Evolutionary conservation across 2,888 invertebrate species (phyloP), one percentile per base, ranked within the genome.

Genomic region (Cancer borealis): DNA sequence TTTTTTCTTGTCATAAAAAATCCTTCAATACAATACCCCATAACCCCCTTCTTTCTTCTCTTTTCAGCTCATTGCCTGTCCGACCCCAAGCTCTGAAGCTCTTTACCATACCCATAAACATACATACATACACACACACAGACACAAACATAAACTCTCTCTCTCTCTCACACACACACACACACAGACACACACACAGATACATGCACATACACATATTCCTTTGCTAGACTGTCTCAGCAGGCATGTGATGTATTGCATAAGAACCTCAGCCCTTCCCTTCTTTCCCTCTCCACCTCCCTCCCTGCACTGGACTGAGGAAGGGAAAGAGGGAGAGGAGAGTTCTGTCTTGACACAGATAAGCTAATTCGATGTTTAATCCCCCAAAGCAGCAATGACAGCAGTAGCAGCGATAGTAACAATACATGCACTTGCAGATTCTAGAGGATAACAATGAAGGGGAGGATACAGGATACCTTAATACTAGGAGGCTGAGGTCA

Each of bases 401-500:
- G 30, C 84, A 84, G 66, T 21, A 66, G 39, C 73, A 84, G 30
- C 10, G 14, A 39, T 30, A 84, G 84, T 14, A 39, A 39, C 84
- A 84, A 84, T 17, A 12, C 84, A 30, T 84, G 73, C 73, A 73
- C 8, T 73, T 26, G n/a, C 26, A 26, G 73, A 26, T 84, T 17
- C 39, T 84, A 84, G 84, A 84, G 84, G 84, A 84, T 39, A 84
- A 84, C 84, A 84, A 84, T 17, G 17, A 84, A 84, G 39, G 84
- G 84, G 84, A 84, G 39, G 17, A 39, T 84, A 39, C 84, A 84
- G 10, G 84, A 39, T 14, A 39, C 30, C 84, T 84, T 84, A 84
- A 84, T 30, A 84, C 17, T 84, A 84, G 39, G 84, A 39, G 84
- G 84, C 84, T 84, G 84, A 39, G 84, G 84, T 84, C 84, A 84